Conservation (phyloP, 2,113 vertebrate genomes). For the Nothobranchius kuhntae region DNA sequence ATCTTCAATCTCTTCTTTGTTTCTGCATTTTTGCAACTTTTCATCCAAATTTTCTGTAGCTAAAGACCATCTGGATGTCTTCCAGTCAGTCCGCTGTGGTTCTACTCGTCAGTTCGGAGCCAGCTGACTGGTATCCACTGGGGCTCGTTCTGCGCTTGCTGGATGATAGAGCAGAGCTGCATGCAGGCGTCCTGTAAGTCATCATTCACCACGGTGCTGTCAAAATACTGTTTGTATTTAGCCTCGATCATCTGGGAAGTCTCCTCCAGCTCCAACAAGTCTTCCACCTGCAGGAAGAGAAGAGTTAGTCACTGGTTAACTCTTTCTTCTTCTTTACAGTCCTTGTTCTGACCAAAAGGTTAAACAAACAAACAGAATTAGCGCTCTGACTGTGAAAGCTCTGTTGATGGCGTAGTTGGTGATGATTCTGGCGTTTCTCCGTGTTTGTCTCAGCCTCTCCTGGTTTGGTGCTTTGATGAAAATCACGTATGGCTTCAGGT, state of each 20-base stretch:
- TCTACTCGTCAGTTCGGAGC: constrained; percentile 66
- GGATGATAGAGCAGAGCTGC: constrained; percentile 80
- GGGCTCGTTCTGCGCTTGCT: constrained; percentile 83
- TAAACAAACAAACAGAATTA: not conserved
- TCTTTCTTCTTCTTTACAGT: not conserved
- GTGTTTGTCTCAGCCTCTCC: constrained; percentile 82
- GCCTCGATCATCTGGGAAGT: constrained; percentile 82
- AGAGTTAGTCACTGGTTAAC: not conserved
- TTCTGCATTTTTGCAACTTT: no score
- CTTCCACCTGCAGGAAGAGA: constrained; percentile 82
- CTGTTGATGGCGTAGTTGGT: constrained; percentile 83
- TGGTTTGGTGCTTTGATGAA: constrained; percentile 86
- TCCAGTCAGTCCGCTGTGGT: not conserved
- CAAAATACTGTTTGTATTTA: constrained; percentile 89
- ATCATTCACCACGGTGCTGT: constrained; percentile 86
- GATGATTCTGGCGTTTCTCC: constrained; percentile 82
- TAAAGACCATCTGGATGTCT: not conserved
- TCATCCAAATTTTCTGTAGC: no score
- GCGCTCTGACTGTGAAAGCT: constrained; percentile 82
- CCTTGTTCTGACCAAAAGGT: not conserved
- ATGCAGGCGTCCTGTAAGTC: constrained; percentile 82
- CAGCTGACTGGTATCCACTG: constrained; percentile 89
- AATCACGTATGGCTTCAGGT: constrained; percentile 89
- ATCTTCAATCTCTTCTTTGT: no score
- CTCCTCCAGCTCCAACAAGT: constrained; percentile 87